A percentile compares a stretch with the other conserved stretches of the same genome.
Evolutionary conservation across 2,113 vertebrate species (phyloP).

Genomic region (Takifugu bimaculatus): DNA sequence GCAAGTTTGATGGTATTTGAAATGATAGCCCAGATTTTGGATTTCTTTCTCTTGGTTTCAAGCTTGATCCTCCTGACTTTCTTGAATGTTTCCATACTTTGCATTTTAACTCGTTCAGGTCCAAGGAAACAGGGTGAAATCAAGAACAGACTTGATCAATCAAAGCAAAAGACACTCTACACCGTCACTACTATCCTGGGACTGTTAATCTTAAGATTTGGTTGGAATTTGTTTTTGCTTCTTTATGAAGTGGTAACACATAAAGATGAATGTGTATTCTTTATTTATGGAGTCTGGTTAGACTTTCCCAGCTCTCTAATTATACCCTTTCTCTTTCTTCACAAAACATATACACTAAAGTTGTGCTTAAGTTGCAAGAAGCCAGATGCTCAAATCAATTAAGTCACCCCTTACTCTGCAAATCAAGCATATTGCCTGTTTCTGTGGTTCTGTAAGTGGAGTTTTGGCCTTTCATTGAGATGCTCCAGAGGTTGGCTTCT

Average conservation of each 20-base stretch:
- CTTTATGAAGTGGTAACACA: fast-evolving
- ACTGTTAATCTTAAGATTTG: neutral
- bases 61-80: neutral
- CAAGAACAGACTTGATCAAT: neutral
- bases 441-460: too few relatives aligned
- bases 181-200: constrained; percentile 1
- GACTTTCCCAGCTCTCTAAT: constrained; percentile 11
- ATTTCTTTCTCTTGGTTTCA: too few relatives aligned
- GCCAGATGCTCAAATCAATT: too few relatives aligned
- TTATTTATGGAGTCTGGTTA: fast-evolving
- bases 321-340: constrained; percentile 35
- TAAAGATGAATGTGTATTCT: fast-evolving
- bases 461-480: too few relatives aligned
- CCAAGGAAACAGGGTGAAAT: constrained; percentile 3
- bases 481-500: too few relatives aligned
- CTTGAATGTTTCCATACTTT: constrained; percentile 26
- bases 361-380: neutral
- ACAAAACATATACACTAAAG: neutral
- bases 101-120: constrained; percentile 5
- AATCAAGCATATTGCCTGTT: too few relatives aligned
- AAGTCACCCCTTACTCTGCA: too few relatives aligned
- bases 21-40: too few relatives aligned
- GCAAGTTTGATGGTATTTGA: too few relatives aligned
- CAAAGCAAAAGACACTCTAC: constrained; percentile 15
- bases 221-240: neutral